A percentile compares a stretch with the other conserved stretches of the same genome.
phyloP scores from a whole-genome alignment of 2,888 invertebrate genomes.

The Halictus ligatus region DNA sequence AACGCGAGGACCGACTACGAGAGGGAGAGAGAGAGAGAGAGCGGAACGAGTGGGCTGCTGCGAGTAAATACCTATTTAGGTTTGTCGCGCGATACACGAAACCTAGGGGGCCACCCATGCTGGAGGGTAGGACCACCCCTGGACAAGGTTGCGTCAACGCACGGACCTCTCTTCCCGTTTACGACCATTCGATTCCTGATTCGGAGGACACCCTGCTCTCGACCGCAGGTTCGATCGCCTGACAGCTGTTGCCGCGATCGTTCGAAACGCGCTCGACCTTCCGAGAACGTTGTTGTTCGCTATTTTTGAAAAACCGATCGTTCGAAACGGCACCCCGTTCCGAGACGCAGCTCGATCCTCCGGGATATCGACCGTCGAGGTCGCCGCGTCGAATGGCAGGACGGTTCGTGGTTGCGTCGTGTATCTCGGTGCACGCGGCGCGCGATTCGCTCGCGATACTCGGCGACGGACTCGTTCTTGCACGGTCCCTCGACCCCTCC shows the following conservation, averaged over 20 bases:
- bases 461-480: constrained; percentile 12
- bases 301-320: not conserved
- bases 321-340: not conserved
- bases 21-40: constrained; percentile 41
- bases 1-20: constrained; percentile 66
- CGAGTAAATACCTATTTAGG: constrained; percentile 61
- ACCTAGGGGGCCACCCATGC: constrained; percentile 72
- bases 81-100: constrained; percentile 63
- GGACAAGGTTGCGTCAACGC: constrained; percentile 32
- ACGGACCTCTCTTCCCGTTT: constrained; percentile 59
- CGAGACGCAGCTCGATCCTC: not conserved
- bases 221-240: not conserved
- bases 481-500: not conserved
- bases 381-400: not conserved
- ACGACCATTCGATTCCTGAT: constrained; percentile 51
- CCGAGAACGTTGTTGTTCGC: not conserved
- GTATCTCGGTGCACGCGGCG: not conserved
- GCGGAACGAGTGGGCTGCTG: constrained; percentile 44
- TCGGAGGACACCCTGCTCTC: not conserved
- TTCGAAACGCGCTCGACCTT: not conserved
- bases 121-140: constrained; percentile 74
- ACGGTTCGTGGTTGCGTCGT: not conserved
- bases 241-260: not conserved
- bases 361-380: not conserved
- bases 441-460: not conserved